phyloP scores from a whole-genome alignment of 2,888 invertebrate genomes.

The Eilema griseolum region DNA sequence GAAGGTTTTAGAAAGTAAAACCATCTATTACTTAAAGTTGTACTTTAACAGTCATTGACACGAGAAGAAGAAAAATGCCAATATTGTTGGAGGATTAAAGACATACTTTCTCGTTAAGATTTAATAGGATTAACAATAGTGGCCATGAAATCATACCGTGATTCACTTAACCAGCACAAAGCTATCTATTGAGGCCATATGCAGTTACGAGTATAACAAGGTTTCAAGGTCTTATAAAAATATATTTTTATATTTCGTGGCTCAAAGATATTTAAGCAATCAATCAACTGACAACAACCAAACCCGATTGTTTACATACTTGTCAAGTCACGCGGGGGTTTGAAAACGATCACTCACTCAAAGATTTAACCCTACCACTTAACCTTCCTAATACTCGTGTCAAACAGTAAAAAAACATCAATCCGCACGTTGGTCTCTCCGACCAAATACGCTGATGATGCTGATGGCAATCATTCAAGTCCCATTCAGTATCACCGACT shows the following conservation, averaged over 20 bases:
- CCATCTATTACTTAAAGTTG: not conserved
- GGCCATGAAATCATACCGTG: too few species aligned
- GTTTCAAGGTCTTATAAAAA: too few species aligned
- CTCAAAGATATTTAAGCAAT: not conserved
- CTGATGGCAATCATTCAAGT: not conserved
- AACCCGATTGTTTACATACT: conserved; percentile 2
- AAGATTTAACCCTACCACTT: not conserved
- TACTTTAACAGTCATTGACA: too few species aligned
- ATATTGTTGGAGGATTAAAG: too few species aligned
- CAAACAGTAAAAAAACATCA: not conserved
- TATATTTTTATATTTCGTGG: too few species aligned
- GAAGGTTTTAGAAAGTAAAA: not conserved
- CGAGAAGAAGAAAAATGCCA: too few species aligned
- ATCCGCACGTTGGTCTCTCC: not conserved
- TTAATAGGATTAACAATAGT: too few species aligned
- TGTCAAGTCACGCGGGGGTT: not conserved
- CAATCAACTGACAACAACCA: not conserved
- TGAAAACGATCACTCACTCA: conserved; percentile 4
- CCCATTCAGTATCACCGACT: not conserved
- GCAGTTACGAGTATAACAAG: too few species aligned
- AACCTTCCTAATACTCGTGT: not conserved
- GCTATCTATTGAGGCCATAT: too few species aligned
- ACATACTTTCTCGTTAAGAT: too few species aligned
- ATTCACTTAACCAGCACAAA: not conserved
- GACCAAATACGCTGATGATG: not conserved